Evolutionary conservation across 2,888 invertebrate species (phyloP).

Genomic region (Fragum whitleyi): DNA sequence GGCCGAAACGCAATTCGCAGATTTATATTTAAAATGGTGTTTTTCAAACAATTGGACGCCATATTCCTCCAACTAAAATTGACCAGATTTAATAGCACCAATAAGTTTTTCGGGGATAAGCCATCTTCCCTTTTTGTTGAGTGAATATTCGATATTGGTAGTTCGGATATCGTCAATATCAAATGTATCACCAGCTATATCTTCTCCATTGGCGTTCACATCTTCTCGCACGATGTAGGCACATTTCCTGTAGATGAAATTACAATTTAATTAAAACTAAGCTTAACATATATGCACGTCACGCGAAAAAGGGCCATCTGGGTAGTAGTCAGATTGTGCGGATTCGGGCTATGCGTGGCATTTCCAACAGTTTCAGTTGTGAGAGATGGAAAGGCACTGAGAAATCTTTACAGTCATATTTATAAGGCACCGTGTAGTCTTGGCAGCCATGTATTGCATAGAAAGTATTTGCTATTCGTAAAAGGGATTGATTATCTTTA

Average conservation of each 20-base stretch:
- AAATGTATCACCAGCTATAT: neutral
- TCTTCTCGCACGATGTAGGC: conserved; percentile 14
- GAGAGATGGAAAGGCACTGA: no score
- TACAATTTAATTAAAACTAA: neutral
- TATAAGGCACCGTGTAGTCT: no score
- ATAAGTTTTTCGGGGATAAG: conserved; percentile 67
- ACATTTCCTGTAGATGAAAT: neutral
- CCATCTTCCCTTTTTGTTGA: conserved; percentile 78
- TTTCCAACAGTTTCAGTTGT: no score
- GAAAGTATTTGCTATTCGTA: no score
- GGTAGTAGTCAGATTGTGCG: no score
- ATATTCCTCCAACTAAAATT: conserved; percentile 42
- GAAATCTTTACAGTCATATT: no score
- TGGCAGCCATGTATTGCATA: no score
- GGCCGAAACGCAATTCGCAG: conserved; percentile 63
- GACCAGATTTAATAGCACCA: conserved; percentile 46
- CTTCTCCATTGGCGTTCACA: conserved; percentile 3
- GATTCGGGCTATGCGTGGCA: no score
- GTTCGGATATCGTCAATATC: neutral
- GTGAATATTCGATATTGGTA: conserved; percentile 68
- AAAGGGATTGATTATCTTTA: no score
- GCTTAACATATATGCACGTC: no score
- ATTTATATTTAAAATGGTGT: conserved; percentile 57
- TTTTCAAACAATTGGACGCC: conserved; percentile 63
- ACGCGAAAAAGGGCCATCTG: no score